Evolutionary conservation across 2,797 vertebrate genomes (phyloP).

Genomic region (Danionella dracula): DNA sequence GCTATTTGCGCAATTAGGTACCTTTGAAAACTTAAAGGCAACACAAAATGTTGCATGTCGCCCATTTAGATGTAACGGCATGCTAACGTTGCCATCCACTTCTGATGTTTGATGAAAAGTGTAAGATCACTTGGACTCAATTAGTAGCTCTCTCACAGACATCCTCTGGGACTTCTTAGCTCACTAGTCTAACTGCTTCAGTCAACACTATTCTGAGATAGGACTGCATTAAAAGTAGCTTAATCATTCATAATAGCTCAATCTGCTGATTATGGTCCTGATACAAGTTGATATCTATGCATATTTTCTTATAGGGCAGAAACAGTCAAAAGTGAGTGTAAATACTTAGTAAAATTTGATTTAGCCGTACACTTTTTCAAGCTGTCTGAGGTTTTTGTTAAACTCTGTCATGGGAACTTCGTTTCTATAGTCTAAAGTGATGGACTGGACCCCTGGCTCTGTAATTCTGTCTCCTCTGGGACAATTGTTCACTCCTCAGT

Average conservation of each 20-base stretch:
- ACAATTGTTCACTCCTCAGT: too few relatives aligned
- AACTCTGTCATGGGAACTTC: too few relatives aligned
- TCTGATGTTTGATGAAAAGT: background rate
- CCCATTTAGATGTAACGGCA: background rate
- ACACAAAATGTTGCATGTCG: background rate
- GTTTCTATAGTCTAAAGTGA: too few relatives aligned
- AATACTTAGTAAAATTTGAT: too few relatives aligned
- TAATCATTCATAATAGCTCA: too few relatives aligned
- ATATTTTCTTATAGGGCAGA: background rate
- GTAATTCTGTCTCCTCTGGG: too few relatives aligned
- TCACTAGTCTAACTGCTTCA: background rate
- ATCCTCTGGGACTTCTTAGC: too few relatives aligned
- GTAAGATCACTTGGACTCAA: conserved; percentile 9
- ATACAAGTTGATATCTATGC: background rate
- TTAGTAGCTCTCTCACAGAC: conserved; percentile 15
- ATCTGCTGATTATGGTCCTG: too few relatives aligned
- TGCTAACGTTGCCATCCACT: background rate
- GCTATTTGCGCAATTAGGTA: conserved; percentile 1
- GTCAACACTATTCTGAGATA: conserved; percentile 10
- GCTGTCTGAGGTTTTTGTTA: too few relatives aligned
- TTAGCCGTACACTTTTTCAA: too few relatives aligned
- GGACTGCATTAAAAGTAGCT: background rate
- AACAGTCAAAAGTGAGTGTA: background rate
- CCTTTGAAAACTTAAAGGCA: background rate
- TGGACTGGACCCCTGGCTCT: too few relatives aligned